These are phyloP conservation scores for Allolobophora icterica DNA, from an alignment of 2,888 invertebrate genomes.

Conservation along the genomic window DNA sequence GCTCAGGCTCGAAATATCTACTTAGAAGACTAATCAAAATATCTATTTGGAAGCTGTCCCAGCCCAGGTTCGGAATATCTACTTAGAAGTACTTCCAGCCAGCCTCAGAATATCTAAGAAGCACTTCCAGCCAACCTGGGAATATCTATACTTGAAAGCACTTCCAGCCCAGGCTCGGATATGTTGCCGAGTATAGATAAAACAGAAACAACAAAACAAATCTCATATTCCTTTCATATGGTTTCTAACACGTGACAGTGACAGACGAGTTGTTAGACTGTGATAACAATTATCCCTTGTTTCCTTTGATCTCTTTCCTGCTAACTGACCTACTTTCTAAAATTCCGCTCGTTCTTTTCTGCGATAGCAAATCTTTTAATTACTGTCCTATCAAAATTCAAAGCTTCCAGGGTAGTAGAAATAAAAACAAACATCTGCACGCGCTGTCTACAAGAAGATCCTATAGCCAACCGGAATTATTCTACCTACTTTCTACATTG, in stretches of 20 bases:
- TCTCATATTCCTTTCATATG: not conserved
- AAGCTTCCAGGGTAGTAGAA: not conserved
- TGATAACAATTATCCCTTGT: not conserved
- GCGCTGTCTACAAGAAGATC: not conserved
- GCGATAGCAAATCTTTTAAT: not conserved
- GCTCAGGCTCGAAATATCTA: too few species aligned
- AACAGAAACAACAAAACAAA: not conserved
- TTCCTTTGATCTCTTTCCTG: not conserved
- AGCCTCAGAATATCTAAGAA: too few species aligned
- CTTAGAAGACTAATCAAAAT: too few species aligned
- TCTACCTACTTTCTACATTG: not conserved
- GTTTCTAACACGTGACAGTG: not conserved
- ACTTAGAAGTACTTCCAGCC: too few species aligned
- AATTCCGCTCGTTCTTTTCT: not conserved
- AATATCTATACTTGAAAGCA: not conserved
- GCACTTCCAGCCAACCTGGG: too few species aligned
- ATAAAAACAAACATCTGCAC: not conserved
- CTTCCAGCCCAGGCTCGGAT: not conserved
- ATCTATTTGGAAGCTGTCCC: not conserved
- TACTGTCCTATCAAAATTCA: too few species aligned
- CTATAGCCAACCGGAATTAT: not conserved
- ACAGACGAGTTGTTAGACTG: not conserved
- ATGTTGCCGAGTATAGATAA: not conserved
- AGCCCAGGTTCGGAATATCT: not conserved
- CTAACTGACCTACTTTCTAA: not conserved